Conservation (phyloP, 1,140 invertebrate species). For the Meloidogyne floridensis region DNA sequence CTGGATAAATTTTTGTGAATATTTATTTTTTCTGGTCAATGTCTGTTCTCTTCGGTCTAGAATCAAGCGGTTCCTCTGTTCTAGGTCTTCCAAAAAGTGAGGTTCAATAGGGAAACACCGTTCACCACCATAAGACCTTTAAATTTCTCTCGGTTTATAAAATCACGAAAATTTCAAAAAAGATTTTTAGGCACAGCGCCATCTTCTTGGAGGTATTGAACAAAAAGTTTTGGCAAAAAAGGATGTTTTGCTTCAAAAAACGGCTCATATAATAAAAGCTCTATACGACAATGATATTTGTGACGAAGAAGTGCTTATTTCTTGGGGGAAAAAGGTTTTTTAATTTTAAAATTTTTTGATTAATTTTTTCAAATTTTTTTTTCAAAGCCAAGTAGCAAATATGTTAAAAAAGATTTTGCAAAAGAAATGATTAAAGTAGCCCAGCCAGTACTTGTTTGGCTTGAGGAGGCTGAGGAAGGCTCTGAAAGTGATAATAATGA, state of each 20-base stretch:
- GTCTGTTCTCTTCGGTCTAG: too few relatives aligned
- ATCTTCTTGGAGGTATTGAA: conserved; percentile 90
- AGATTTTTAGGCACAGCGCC: conserved; percentile 87
- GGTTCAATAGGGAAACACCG: too few relatives aligned
- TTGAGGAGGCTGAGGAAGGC: conserved; percentile 88
- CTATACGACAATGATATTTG: conserved; percentile 93
- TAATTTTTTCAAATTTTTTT: conserved; percentile 36
- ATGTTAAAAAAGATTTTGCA: conserved; percentile 84
- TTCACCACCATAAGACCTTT: too few relatives aligned
- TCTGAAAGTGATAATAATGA: conserved; percentile 63
- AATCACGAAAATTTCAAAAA: not conserved
- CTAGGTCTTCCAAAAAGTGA: too few relatives aligned
- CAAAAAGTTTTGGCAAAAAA: conserved; percentile 83
- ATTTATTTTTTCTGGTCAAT: too few relatives aligned
- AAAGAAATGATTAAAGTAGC: conserved; percentile 89
- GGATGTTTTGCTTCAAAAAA: conserved; percentile 77
- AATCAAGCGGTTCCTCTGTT: too few relatives aligned
- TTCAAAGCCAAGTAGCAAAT: conserved; percentile 77
- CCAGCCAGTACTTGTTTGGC: conserved; percentile 87
- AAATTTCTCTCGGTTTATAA: too few relatives aligned
- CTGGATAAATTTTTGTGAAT: too few relatives aligned
- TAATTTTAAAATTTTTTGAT: conserved; percentile 8
- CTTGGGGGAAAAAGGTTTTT: conserved; percentile 86
- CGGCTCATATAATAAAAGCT: conserved; percentile 84
- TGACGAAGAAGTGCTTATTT: conserved; percentile 87